Base-by-base conservation (phyloP, 2,888 invertebrate species). In the Gortyna flavago region DNA sequence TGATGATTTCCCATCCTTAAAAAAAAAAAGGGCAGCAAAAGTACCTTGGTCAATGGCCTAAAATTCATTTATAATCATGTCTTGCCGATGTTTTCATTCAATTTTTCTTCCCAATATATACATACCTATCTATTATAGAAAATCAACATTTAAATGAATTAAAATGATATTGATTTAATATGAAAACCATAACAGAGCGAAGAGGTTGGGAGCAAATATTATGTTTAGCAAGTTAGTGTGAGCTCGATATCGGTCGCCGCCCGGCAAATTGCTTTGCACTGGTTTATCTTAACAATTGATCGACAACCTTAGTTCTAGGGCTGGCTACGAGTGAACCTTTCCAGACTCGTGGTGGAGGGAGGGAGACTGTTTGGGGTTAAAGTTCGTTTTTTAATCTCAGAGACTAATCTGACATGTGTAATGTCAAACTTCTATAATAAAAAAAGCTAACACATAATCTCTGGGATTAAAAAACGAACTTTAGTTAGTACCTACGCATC, bases 231-330 rank as follows among this genome's bases (percentile, higher is more conserved):
- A 86, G 75, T 84, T 77, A 67, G 71, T 69, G n/a, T 69, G 77
- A 81, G 75, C 72, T 79, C 7, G 51, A 51, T 67, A 48, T 84
- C 68, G 38, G 70, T 77, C 73, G 57, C 78, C 66, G n/a, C 65
- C 32, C 59, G 72, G 62, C 66, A 57, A 57, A 85, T 81, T 68
- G 78, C 54, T 80, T 67, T 51, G 62, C 67, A 57, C 74, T 38
- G 77, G 79, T 80, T 83, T 81, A 77, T 79, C 76, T 82, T 83
- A 72, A 81, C 64, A 80, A 84, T 73, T 84, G 67, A 81, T 83
- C 75, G 76, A 72, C 75, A 88, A 78, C 85, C 80, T 77, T 83
- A 35, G n/a, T 57, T 64, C 8, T 70, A 86, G 81, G 86, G 79
- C 13, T 87, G 82, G 2, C 38, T 41, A 18, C 6, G n/a, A 35